Evolutionary conservation across 2,888 invertebrate genomes (phyloP).

Genomic region (Ctena decussata): DNA sequence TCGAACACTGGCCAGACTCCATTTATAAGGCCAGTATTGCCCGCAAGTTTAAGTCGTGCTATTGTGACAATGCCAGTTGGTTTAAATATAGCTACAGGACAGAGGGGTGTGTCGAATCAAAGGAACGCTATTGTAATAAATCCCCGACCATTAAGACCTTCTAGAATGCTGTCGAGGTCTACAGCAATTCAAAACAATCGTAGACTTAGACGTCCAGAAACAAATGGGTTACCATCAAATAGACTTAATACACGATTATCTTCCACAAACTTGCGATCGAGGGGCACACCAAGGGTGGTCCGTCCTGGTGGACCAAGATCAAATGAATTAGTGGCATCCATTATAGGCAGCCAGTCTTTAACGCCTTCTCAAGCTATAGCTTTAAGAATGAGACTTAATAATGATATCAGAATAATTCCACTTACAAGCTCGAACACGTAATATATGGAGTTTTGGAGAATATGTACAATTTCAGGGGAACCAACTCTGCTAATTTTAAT

Average conservation of each 20-base stretch:
- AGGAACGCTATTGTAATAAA: not conserved
- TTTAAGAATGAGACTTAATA: slow-evolving; percentile 8
- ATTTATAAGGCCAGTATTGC: not conserved
- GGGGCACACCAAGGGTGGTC: no score
- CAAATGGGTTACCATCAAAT: not conserved
- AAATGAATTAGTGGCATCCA: not conserved
- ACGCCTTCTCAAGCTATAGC: slow-evolving; percentile 6
- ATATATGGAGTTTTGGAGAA: no score
- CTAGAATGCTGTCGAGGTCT: not conserved
- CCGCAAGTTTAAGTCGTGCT: not conserved
- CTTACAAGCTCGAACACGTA: not conserved
- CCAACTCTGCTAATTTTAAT: no score
- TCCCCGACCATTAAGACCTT: not conserved
- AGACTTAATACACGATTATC: not conserved
- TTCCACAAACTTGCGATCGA: not conserved
- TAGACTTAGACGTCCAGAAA: not conserved
- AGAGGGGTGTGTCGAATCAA: not conserved
- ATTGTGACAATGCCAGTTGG: not conserved
- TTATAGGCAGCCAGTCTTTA: not conserved
- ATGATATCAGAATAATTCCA: not conserved
- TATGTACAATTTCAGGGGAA: no score
- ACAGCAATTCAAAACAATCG: not conserved
- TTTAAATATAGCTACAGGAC: not conserved
- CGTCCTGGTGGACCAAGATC: not conserved
- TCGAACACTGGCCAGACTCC: not conserved